phyloP scores from a whole-genome alignment of 2,888 invertebrate species.

The Ichneumon xanthorius region DNA sequence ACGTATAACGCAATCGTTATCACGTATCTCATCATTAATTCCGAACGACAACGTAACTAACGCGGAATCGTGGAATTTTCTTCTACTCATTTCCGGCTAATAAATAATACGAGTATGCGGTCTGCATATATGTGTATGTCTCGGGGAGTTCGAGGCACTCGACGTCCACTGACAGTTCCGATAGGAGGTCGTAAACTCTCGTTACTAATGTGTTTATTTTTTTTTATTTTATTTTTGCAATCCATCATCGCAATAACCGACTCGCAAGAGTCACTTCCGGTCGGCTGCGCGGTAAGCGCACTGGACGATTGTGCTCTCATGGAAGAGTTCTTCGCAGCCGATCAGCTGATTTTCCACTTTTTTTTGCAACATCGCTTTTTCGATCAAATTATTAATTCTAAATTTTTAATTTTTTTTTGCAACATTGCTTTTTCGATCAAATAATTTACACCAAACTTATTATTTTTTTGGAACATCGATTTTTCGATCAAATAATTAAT shows the following conservation, averaged over 20 bases:
- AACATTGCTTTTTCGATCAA: too few relatives aligned
- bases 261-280: conserved; percentile 1
- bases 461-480: too few relatives aligned
- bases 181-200: conserved; percentile 21
- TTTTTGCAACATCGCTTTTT: too few relatives aligned
- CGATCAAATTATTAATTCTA: too few relatives aligned
- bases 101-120: not conserved
- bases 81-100: not conserved
- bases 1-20: conserved; percentile 66
- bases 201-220: conserved; percentile 12
- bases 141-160: conserved; percentile 44
- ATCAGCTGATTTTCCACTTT: too few relatives aligned
- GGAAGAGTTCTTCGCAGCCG: too few relatives aligned
- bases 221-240: conserved; percentile 22
- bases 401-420: too few relatives aligned
- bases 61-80: conserved; percentile 1
- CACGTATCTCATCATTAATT: conserved; percentile 50
- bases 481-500: too few relatives aligned
- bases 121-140: conserved; percentile 13
- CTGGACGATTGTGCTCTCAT: too few relatives aligned
- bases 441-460: too few relatives aligned
- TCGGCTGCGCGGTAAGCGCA: too few relatives aligned
- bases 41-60: conserved; percentile 48
- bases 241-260: conserved; percentile 47
- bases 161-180: not conserved